Percentiles rank a stretch among this genome's conserved stretches.
Evolutionary conservation across 1,140 invertebrate genomes (phyloP).

Genomic region (Sitophilus oryzae): DNA sequence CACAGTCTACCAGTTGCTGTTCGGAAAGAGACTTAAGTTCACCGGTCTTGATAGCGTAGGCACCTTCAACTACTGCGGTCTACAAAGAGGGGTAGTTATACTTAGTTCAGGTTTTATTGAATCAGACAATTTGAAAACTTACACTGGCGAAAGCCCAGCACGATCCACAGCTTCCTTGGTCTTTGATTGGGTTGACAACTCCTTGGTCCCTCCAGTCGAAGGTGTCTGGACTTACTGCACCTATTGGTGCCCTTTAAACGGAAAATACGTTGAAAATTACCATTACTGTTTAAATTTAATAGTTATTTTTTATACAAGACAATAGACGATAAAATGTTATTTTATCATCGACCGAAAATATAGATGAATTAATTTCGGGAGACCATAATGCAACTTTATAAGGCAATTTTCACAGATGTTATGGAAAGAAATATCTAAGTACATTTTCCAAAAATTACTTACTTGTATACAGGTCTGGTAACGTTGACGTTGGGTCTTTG

Average conservation of each 20-base stretch:
- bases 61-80: conserved; percentile 91
- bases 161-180: conserved; percentile 15
- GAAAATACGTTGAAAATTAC: too few species aligned
- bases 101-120: not conserved
- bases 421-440: too few species aligned
- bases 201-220: conserved; percentile 10
- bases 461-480: not conserved
- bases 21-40: conserved; percentile 85
- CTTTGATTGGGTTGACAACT: conserved; percentile 5
- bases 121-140: not conserved
- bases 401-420: too few species aligned
- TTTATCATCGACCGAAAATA: too few species aligned
- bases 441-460: not conserved
- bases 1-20: conserved; percentile 96
- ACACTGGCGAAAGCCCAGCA: conserved; percentile 10
- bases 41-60: conserved; percentile 80
- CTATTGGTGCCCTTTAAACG: not conserved
- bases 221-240: conserved; percentile 10
- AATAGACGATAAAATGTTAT: too few species aligned
- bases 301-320: too few species aligned
- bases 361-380: too few species aligned
- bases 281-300: too few species aligned
- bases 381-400: too few species aligned
- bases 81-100: too few species aligned
- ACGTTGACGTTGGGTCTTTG: not conserved